phyloP scores from a whole-genome alignment of 2,888 invertebrate species.

The Cyclophora albipunctata region DNA sequence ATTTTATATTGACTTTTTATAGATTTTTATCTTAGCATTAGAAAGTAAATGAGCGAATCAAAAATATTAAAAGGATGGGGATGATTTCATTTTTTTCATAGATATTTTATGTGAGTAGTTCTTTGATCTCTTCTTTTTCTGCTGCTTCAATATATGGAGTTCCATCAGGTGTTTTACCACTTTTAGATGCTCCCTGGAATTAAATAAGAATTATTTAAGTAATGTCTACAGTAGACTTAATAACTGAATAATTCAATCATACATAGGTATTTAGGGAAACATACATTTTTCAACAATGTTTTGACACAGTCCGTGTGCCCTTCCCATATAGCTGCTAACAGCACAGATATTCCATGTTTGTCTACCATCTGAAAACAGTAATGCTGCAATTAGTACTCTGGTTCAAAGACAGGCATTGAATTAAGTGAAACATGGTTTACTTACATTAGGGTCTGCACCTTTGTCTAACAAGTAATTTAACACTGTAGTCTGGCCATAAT shows the following conservation, averaged over 20 bases:
- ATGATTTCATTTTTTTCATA: not conserved
- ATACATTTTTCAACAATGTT: slow-evolving; percentile 88
- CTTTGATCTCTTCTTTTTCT: slow-evolving; percentile 93
- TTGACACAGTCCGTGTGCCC: slow-evolving; percentile 94
- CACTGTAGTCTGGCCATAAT: slow-evolving; percentile 95
- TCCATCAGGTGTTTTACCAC: slow-evolving; percentile 91
- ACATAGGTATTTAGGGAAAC: slow-evolving; percentile 29
- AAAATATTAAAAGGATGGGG: slow-evolving; percentile 22
- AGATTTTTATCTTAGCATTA: slow-evolving; percentile 48
- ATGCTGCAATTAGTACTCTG: not conserved
- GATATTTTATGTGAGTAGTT: slow-evolving; percentile 71
- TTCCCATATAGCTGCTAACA: slow-evolving; percentile 97
- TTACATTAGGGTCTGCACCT: slow-evolving; percentile 95
- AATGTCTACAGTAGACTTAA: not conserved
- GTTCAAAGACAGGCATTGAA: not conserved
- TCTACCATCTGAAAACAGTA: slow-evolving; percentile 83
- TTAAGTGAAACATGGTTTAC: slow-evolving; percentile 11
- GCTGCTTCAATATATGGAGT: slow-evolving; percentile 90
- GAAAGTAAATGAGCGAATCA: slow-evolving; percentile 45
- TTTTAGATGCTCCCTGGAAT: slow-evolving; percentile 85
- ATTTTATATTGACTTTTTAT: slow-evolving; percentile 43
- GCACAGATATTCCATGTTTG: slow-evolving; percentile 95
- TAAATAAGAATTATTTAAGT: not conserved
- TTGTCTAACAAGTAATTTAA: slow-evolving; percentile 89
- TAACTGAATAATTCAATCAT: not conserved